These are phyloP conservation scores for Rhingia campestris DNA, from an alignment of 2,888 invertebrate species.

Conservation along the genomic window DNA sequence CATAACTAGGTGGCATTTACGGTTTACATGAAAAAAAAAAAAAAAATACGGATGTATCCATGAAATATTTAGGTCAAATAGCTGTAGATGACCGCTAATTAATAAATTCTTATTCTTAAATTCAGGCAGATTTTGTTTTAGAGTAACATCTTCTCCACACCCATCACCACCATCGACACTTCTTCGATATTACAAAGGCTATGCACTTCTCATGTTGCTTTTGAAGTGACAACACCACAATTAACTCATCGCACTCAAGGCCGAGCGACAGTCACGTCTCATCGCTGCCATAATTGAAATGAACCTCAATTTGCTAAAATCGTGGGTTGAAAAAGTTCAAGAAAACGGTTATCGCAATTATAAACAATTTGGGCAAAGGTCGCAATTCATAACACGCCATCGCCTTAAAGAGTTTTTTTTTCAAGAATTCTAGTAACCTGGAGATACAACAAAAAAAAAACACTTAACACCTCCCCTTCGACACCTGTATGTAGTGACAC, in stretches of 20 bases:
- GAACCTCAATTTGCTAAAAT: slow-evolving; percentile 51
- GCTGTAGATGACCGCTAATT: too few species aligned
- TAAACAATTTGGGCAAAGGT: slow-evolving; percentile 28
- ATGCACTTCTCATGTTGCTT: not conserved
- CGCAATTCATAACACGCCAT: slow-evolving; percentile 1
- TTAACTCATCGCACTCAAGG: slow-evolving; percentile 36
- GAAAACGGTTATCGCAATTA: slow-evolving; percentile 15
- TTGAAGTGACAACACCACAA: slow-evolving; percentile 1
- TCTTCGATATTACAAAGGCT: too few species aligned
- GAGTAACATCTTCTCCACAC: too few species aligned
- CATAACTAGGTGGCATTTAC: too few species aligned
- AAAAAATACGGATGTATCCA: too few species aligned
- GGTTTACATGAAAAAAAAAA: too few species aligned
- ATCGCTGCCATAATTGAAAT: slow-evolving; percentile 32
- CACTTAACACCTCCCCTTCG: slow-evolving; percentile 42
- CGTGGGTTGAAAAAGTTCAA: slow-evolving; percentile 30
- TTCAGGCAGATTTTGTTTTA: too few species aligned
- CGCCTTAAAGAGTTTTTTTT: not conserved
- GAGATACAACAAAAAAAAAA: slow-evolving; percentile 4
- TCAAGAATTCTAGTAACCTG: not conserved
- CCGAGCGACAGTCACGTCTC: slow-evolving; percentile 7
- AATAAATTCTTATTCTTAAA: too few species aligned
- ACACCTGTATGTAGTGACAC: not conserved
- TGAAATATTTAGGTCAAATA: too few species aligned
- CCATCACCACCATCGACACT: too few species aligned